Base-by-base conservation (phyloP, 2,113 vertebrate species). In the Neogale vison region DNA sequence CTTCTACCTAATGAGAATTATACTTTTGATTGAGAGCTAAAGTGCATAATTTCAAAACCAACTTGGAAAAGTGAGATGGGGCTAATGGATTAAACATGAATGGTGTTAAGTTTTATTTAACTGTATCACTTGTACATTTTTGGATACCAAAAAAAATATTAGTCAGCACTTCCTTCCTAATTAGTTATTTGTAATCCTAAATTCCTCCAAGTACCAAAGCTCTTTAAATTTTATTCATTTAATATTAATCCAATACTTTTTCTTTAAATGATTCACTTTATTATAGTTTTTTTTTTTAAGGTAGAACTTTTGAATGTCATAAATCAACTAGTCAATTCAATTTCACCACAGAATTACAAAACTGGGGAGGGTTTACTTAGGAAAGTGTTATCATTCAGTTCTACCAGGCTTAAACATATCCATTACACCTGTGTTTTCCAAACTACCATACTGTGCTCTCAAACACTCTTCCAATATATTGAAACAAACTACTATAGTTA, bases 191-290 rank as follows among this genome's bases (percentile, higher is more conserved):
- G 39, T 63, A 83, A 90, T 85, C 57, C 36, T 85, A 92, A 47
- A 50, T 80, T 92, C 90, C 59, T 95, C n/a, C 85, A 79, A 94
- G 79, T 24, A 85, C 6, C 24, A 82, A 76, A 96, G 39, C 24
- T 89, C 72, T 90, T 92, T 74, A 90, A 65, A 72, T 95, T 95
- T 77, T 87, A 91, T 79, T 91, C 21, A 74, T 72, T 76, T 93
- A 81, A n/a, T 76, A 83, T 65, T 84, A 95, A 93, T 77, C 20
- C 24, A 94, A 17, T 90, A 77, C 10, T 76, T 77, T 84, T 85
- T 69, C 67, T 20, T 69, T 69, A 69, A 69, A 69, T 63, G 7
- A 93, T 52, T 50, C 36, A 18, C 59, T 88, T 63, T 69, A 82
- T 74, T 96, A 76, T 14, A 74, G 11, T 29, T 69, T 83, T 89